phyloP scores from a whole-genome alignment of 1,140 invertebrate species.

The Sarcophaga bullata region DNA sequence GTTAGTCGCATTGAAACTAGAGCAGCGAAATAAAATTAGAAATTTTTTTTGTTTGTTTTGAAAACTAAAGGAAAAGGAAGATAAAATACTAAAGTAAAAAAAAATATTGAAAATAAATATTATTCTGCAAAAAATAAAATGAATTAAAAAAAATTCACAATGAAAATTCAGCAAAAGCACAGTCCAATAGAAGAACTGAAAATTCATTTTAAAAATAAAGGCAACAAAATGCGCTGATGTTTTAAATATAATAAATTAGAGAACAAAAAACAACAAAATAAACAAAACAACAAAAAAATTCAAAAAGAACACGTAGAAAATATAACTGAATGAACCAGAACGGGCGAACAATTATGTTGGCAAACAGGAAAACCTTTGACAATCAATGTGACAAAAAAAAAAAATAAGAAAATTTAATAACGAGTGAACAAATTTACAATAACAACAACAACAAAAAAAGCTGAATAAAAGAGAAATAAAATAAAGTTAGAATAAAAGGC shows the following conservation, averaged over 20 bases:
- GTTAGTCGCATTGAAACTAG: neutral
- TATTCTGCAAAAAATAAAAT: neutral
- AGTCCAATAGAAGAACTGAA: no score
- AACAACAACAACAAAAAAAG: no score
- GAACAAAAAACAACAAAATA: slow-evolving; percentile 25
- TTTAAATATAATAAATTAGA: neutral
- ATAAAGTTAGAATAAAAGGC: slow-evolving; percentile 28
- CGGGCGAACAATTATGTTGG: neutral
- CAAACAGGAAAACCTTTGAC: slow-evolving; percentile 36
- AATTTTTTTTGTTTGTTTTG: no score
- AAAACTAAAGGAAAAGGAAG: neutral
- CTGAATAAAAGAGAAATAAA: slow-evolving; percentile 5
- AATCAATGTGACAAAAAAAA: slow-evolving; percentile 33
- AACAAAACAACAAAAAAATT: neutral
- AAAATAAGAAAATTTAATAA: neutral
- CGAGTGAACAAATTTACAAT: neutral
- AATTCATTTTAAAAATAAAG: no score
- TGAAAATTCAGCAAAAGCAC: no score
- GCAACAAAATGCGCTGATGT: no score
- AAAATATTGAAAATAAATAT: neutral
- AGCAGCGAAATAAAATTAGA: neutral
- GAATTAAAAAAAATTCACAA: neutral
- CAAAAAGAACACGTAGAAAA: neutral
- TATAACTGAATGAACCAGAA: neutral
- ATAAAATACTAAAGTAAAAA: neutral